Evolutionary conservation across 2,113 vertebrate species (phyloP), one percentile per base, ranked within the genome.

Genomic region (Scomber colias): DNA sequence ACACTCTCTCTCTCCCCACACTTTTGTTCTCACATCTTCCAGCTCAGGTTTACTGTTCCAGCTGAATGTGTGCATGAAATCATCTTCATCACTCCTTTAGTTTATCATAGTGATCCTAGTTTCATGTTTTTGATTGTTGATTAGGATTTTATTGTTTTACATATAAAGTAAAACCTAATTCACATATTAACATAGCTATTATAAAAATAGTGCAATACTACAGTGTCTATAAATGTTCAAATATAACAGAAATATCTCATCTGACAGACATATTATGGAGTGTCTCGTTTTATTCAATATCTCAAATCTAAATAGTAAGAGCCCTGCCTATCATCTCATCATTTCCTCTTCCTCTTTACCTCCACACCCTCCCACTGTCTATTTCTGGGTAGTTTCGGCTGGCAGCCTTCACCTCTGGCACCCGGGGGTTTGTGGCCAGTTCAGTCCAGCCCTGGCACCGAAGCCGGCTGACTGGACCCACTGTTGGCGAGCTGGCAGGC

Each of bases 401-500:
- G 65, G 31, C 71, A 63, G 59, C 35, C 30, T 27, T 54, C 14
- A 66, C 68, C 64, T 56, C 77, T 53, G 57, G 45, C 50, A 19
- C 44, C 45, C 50, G 0, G 72, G 40, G 40, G 45, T 65, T 55
- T 57, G 65, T 51, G 48, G 64, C 69, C 71, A 49, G 72, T 45
- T 54, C 50, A 57, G 54, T 24, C 66, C 77, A 19, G 51, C 5
- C 35, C 49, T 75, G 82, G 60, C 74, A 40, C 70, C n/a, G 4
- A 44, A 51, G 24, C 68, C 4, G 78, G 49, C 5, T 10, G 8
- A 55, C 75, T 76, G 84, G 77, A 53, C 46, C 53, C 45, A 12
- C 44, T 57, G 40, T 35, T 5, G 65, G 44, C 46, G 46, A 21
- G 63, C 81, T 84, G 73, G 59, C 77, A 62, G 66, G 27, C 76